Evolutionary conservation across 30 jellyfish, hydroid and myxozoan genomes (phyloP).

Genomic region (Hydractinia symbiolongicarpus): DNA sequence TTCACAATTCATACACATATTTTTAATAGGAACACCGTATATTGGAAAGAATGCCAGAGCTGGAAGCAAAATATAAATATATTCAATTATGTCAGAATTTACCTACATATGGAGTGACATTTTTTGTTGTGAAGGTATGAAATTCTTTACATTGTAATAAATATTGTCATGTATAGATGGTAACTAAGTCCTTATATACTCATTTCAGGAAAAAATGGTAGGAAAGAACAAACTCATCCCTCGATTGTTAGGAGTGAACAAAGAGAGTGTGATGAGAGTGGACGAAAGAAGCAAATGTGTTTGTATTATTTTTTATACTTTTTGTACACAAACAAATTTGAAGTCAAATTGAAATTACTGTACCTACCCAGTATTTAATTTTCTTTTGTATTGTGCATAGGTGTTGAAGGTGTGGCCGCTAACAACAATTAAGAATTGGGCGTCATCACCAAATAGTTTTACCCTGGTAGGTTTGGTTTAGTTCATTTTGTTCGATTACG

Average conservation of each 20-base stretch:
- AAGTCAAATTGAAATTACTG: background rate
- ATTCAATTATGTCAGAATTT: constrained; percentile 85
- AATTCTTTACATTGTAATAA: background rate
- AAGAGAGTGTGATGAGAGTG: constrained; percentile 72
- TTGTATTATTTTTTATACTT: background rate
- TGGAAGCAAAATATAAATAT: constrained; percentile 75
- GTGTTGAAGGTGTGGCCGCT: constrained; percentile 93
- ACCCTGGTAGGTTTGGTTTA: constrained; percentile 48
- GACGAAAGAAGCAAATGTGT: constrained; percentile 93
- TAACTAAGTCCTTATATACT: background rate
- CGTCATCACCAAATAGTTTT: constrained; percentile 95
- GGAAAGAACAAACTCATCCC: constrained; percentile 84
- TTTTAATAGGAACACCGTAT: constrained; percentile 64
- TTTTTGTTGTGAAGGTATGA: constrained; percentile 86
- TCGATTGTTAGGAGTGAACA: constrained; percentile 78
- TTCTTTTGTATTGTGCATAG: constrained; percentile 18
- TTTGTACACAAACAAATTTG: no score
- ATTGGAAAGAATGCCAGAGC: constrained; percentile 52
- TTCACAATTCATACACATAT: background rate
- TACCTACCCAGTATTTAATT: no score
- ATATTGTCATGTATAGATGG: background rate
- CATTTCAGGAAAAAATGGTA: constrained; percentile 67
- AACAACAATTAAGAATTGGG: constrained; percentile 93
- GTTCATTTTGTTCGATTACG: no score
- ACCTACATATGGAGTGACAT: constrained; percentile 87